These are phyloP conservation scores for Pseudorasbora parva DNA, from an alignment of 2,113 vertebrate species.

Conservation along the genomic window DNA sequence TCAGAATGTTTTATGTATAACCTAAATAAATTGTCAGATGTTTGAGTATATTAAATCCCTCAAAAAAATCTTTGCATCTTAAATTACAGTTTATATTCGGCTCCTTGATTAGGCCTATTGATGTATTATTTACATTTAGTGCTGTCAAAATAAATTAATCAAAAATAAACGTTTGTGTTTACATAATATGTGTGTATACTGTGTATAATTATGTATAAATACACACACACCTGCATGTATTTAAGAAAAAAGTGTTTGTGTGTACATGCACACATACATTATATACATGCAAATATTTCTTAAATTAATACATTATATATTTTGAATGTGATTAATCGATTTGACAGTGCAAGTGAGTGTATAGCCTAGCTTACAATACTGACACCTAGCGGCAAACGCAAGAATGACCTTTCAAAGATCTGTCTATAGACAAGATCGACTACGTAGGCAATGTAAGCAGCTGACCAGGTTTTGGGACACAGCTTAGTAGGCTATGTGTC, in stretches of 20 bases:
- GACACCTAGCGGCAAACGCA: conserved; percentile 12
- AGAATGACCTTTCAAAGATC: neutral
- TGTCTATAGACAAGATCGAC: too few species aligned
- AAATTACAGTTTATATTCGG: neutral
- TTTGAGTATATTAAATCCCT: neutral
- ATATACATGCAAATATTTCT: too few species aligned
- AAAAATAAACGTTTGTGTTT: too few species aligned
- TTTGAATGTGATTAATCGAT: too few species aligned
- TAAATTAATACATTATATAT: too few species aligned
- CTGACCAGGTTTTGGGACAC: neutral
- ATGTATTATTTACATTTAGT: neutral
- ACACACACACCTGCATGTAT: too few species aligned
- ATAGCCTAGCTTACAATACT: neutral
- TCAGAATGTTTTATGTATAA: conserved; percentile 5
- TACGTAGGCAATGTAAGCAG: neutral
- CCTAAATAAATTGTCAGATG: neutral
- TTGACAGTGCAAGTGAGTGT: neutral
- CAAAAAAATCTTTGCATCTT: too few species aligned
- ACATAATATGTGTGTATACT: too few species aligned
- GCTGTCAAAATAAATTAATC: too few species aligned
- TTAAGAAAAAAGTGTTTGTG: too few species aligned
- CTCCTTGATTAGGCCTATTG: neutral
- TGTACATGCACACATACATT: too few species aligned
- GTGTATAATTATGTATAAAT: too few species aligned
- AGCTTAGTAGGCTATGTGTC: neutral